phyloP scores from a whole-genome alignment of 1,140 invertebrate genomes.

The Zophobas morio region DNA sequence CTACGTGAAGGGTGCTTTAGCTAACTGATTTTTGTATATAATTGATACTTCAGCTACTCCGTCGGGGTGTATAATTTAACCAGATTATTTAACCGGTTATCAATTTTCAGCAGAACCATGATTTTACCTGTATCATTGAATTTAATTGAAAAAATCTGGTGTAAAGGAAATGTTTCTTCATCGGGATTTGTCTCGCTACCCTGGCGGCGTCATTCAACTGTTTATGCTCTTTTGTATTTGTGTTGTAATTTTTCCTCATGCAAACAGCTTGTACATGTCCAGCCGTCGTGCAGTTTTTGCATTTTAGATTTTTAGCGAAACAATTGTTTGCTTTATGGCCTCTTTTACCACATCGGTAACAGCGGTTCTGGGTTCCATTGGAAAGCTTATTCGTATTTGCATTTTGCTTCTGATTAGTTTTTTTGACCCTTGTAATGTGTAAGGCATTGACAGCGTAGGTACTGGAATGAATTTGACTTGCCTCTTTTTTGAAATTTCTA shows the following conservation, averaged over 20 bases:
- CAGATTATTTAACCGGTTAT: too few relatives aligned
- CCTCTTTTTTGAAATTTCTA: conserved; percentile 42
- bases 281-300: conserved; percentile 7
- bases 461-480: conserved; percentile 26
- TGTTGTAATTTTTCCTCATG: not conserved
- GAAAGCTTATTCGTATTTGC: not conserved
- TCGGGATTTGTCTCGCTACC: not conserved
- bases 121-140: too few relatives aligned
- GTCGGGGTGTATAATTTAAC: not conserved
- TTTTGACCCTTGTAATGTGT: not conserved
- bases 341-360: conserved; percentile 34
- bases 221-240: conserved; percentile 12
- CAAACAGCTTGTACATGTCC: conserved; percentile 42
- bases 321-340: conserved; percentile 30
- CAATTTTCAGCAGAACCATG: too few relatives aligned
- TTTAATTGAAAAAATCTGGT: too few relatives aligned
- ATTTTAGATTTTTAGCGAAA: conserved; percentile 33
- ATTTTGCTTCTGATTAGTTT: not conserved
- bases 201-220: not conserved
- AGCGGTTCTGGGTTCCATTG: not conserved
- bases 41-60: not conserved
- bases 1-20: not conserved
- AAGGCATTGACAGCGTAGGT: conserved; percentile 3
- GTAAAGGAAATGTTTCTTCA: not conserved
- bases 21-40: not conserved